phyloP scores from a whole-genome alignment of 2,888 invertebrate genomes.

The Synergus laeviventris region DNA sequence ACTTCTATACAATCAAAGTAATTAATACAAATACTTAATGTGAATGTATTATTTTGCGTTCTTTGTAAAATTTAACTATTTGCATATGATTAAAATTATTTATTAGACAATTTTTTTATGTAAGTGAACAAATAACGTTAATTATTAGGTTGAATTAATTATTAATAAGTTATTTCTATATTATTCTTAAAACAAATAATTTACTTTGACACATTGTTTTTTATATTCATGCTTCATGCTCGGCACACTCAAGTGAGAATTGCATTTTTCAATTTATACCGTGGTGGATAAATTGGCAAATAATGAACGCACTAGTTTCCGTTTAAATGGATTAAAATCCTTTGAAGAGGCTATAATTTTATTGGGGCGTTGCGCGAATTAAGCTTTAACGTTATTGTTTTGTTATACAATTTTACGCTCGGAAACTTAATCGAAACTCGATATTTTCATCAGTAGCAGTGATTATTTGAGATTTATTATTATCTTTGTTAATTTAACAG shows the following conservation, averaged over 20 bases:
- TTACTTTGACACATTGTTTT: not conserved
- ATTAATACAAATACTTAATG: not conserved
- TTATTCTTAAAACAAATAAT: not conserved
- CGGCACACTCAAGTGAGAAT: not conserved
- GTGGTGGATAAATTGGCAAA: slow-evolving; percentile 5
- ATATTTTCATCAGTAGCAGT: slow-evolving; percentile 1
- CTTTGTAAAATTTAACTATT: not conserved
- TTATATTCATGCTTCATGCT: not conserved
- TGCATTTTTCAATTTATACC: slow-evolving; percentile 21
- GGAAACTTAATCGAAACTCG: not conserved
- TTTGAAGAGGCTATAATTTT: slow-evolving; percentile 18
- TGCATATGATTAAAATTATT: not conserved
- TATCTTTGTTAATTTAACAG: not conserved
- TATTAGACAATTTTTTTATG: not conserved
- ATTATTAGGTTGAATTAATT: not conserved
- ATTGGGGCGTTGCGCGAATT: slow-evolving; percentile 5
- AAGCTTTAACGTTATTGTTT: slow-evolving; percentile 14
- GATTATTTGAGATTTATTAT: slow-evolving; percentile 2
- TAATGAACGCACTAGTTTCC: slow-evolving; percentile 12
- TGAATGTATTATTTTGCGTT: not conserved
- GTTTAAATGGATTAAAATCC: slow-evolving; percentile 25
- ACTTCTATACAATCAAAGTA: not conserved
- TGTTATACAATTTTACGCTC: slow-evolving; percentile 20
- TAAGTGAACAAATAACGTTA: too few relatives aligned
- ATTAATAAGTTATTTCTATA: not conserved